Conservation (phyloP, 2,113 vertebrate genomes). For the Menidia beryllina region DNA sequence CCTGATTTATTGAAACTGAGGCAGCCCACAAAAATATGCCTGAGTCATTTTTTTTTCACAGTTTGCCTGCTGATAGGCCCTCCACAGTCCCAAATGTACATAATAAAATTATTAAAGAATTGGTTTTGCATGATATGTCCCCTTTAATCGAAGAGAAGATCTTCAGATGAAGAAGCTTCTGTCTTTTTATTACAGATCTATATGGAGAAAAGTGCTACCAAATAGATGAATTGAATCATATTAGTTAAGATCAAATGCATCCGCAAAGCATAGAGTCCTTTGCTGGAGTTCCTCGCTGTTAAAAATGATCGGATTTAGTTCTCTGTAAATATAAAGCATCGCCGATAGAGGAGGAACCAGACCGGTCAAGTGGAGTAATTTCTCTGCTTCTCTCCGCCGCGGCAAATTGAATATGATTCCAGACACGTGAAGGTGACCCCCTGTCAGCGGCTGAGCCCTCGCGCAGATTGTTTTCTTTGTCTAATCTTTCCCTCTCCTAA, state of each 20-base stretch:
- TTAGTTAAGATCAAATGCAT: slow-evolving; percentile 24
- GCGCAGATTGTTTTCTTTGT: slow-evolving; percentile 84
- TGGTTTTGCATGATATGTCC: too few species aligned
- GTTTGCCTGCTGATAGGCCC: too few species aligned
- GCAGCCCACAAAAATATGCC: too few species aligned
- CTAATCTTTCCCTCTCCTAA: slow-evolving; percentile 83
- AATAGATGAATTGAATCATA: slow-evolving; percentile 26
- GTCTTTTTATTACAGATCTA: too few species aligned
- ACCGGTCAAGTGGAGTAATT: slow-evolving; percentile 76
- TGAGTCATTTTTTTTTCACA: too few species aligned
- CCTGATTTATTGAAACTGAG: too few species aligned
- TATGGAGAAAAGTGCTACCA: neutral
- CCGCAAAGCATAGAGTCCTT: slow-evolving; percentile 20
- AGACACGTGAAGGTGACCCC: slow-evolving; percentile 86
- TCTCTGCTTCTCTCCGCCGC: slow-evolving; percentile 58
- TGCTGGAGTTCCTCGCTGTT: slow-evolving; percentile 11
- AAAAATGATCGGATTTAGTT: slow-evolving; percentile 58
- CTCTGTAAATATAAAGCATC: slow-evolving; percentile 41
- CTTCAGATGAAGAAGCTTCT: too few species aligned
- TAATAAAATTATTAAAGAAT: too few species aligned
- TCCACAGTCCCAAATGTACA: too few species aligned
- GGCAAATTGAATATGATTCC: slow-evolving; percentile 84
- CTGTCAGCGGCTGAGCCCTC: slow-evolving; percentile 77
- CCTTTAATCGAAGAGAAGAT: too few species aligned
- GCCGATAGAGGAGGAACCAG: slow-evolving; percentile 53